Conservation (phyloP, 2,113 vertebrate genomes). For the Misgurnus anguillicaudatus region DNA sequence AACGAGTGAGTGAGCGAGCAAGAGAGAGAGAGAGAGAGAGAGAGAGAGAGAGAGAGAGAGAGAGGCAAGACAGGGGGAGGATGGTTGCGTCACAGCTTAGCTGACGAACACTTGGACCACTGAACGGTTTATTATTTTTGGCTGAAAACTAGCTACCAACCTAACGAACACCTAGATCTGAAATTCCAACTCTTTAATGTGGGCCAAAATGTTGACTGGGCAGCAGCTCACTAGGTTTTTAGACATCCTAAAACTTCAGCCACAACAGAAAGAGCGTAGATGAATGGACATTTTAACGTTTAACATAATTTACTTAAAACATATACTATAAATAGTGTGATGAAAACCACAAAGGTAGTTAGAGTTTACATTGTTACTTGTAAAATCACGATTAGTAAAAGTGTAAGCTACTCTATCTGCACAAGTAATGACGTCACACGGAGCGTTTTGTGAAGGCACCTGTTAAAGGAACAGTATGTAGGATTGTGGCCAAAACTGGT, state of each 20-base stretch:
- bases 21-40: conserved; percentile 14
- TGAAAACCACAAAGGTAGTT: no score
- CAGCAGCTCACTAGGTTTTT: no score
- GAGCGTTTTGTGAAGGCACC: no score
- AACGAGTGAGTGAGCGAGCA: not conserved
- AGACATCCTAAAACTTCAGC: not conserved
- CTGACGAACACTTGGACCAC: conserved; percentile 36
- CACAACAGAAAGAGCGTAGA: not conserved
- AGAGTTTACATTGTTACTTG: no score
- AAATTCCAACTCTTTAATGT: no score
- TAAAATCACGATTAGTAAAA: no score
- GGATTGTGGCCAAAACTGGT: no score
- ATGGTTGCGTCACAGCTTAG: conserved; percentile 40
- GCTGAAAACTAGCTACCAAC: not conserved
- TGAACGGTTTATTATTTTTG: not conserved
- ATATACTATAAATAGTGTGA: no score
- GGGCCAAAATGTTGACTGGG: not conserved
- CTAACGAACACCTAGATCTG: not conserved
- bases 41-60: conserved; percentile 17
- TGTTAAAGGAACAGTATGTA: no score
- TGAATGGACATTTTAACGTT: not conserved
- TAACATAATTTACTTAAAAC: no score
- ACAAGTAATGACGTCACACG: no score
- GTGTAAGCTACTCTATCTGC: no score
- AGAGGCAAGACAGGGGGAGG: conserved; percentile 3